Conservation (phyloP, 1,140 invertebrate genomes). For the Aphelenchoides besseyi region DNA sequence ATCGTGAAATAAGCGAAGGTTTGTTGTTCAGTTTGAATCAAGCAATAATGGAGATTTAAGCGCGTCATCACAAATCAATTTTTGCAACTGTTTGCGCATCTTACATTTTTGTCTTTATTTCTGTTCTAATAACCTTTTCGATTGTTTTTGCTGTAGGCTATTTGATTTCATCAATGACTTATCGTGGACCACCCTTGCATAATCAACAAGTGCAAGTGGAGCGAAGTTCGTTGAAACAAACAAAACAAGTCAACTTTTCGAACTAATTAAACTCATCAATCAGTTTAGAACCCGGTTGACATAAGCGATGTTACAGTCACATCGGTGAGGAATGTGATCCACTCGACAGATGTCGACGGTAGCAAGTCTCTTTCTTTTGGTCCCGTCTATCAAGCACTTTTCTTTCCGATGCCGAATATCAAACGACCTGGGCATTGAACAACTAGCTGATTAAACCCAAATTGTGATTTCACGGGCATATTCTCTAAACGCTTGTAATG, state of each 20-base stretch:
- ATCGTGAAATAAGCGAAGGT: constrained; percentile 2
- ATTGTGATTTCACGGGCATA: no score
- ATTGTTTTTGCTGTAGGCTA: constrained; percentile 37
- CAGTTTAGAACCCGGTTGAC: neutral
- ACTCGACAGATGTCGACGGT: neutral
- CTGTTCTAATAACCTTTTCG: constrained; percentile 34
- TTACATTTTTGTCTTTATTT: constrained; percentile 33
- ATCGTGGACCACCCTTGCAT: neutral
- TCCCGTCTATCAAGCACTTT: neutral
- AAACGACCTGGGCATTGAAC: no score
- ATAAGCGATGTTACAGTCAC: neutral
- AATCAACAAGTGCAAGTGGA: neutral
- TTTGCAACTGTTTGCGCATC: constrained; percentile 36
- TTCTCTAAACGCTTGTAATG: no score
- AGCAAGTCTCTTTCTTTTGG: no score
- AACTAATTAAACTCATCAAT: neutral
- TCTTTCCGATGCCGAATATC: neutral
- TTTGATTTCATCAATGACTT: constrained; percentile 28
- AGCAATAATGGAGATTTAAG: neutral
- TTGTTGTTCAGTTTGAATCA: neutral
- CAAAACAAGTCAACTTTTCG: neutral
- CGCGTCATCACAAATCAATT: neutral
- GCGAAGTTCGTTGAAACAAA: neutral
- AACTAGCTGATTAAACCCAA: no score
- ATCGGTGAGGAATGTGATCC: neutral